Evolutionary conservation across 2,888 invertebrate species (phyloP), one percentile per base, ranked within the genome.

Genomic region (Clivina fossor): DNA sequence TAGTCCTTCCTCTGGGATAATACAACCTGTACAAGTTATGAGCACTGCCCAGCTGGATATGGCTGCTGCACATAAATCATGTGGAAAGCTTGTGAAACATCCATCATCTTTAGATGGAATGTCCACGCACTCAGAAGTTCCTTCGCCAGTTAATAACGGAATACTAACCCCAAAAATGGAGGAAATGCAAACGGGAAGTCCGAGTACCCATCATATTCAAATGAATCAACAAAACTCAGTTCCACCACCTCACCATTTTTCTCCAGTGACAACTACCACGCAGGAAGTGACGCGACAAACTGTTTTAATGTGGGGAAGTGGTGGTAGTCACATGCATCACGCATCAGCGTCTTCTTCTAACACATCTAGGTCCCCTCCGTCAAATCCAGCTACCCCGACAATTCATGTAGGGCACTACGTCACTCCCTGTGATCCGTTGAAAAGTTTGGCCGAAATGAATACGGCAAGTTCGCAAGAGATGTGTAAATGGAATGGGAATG

Each of bases 241-340:
- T n/a, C 66, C 69, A 1, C 65, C 69, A 1, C 65, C 71, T 1
- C 71, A 70, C 58, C 73, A 74, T 63, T 73, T 71, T 61, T 72
- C 73, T 4, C 74, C 74, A 0, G 71, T 70, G 4, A 67, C 69
- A 8, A 60, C 66, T 20, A 57, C 67, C 44, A 58, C 63, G 5
- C 66, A 75, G 9, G 76, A 81, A 50, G 84, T 83, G 62, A 86
- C 88, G 0, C 78, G 94, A 37, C 93, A 94, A 74, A 94, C 93
- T 8, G 94, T 93, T 49, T 80, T 94, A 35, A 93, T 94, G 93
- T 94, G 93, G 93, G 93, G 93, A 16, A 79, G 83, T 59, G 56
- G 51, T n/a, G 47, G 48, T 22, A 20, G 35, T 33, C 41, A 72
- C 72, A 4, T 72, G 72, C 58, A 69, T 69, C 58, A 63, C 66